phyloP scores from a whole-genome alignment of 2,113 vertebrate species.

The Myrmecophaga tridactyla region DNA sequence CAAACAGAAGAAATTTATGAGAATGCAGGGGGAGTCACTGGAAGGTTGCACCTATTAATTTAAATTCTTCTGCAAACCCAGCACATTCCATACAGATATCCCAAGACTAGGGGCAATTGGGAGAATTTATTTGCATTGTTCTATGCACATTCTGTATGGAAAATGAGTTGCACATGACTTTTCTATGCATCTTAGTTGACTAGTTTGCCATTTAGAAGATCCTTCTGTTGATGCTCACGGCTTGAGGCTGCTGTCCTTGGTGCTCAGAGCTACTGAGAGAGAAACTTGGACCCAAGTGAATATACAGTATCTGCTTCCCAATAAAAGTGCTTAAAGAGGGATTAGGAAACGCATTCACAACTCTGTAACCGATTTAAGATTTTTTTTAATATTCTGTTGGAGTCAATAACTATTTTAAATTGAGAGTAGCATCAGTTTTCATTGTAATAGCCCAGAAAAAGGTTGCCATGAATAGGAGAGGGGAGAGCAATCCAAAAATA shows the following conservation, averaged over 20 bases:
- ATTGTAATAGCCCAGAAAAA: background rate
- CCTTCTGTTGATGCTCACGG: background rate
- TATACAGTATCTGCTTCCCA: background rate
- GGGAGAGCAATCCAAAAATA: fast-evolving
- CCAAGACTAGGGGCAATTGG: conserved; percentile 65
- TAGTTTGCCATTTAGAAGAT: background rate
- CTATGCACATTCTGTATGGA: background rate
- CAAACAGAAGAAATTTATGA: conserved; percentile 76
- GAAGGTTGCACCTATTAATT: conserved; percentile 82
- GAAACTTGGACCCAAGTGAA: background rate
- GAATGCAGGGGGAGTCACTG: conserved; percentile 66
- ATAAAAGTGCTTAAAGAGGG: background rate
- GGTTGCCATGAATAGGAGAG: fast-evolving
- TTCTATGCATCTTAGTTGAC: background rate
- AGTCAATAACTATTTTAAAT: background rate
- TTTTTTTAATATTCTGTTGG: too few species aligned
- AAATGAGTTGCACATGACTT: background rate
- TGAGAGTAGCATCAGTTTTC: background rate
- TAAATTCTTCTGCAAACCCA: conserved; percentile 76
- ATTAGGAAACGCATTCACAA: background rate
- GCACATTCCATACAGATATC: conserved; percentile 54
- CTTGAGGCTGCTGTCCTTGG: fast-evolving
- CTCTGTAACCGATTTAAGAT: background rate
- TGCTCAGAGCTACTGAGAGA: background rate
- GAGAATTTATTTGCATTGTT: conserved; percentile 75